Percentiles rank a stretch among this genome's conserved stretches.
Conservation (phyloP, 2,888 invertebrate species). For the Ctenicera cuprea region DNA sequence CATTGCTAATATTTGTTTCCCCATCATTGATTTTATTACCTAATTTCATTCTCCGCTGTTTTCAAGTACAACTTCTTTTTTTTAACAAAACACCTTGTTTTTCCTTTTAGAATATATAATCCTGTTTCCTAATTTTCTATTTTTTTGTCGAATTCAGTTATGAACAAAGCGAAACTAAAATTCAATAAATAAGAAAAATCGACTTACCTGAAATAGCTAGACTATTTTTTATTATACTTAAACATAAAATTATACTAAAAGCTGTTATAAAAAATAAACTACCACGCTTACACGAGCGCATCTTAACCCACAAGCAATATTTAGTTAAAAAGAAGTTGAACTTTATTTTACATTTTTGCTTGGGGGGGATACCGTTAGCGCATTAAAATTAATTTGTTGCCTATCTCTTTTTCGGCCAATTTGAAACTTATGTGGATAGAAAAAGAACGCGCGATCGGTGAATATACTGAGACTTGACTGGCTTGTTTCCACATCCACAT, state of each 20-base stretch:
- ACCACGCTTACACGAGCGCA: not conserved
- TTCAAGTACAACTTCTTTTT: no score
- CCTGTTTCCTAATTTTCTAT: no score
- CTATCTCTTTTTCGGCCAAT: not conserved
- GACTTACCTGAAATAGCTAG: constrained; percentile 20
- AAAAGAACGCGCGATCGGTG: constrained; percentile 1
- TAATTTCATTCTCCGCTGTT: no score
- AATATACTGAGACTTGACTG: constrained; percentile 2
- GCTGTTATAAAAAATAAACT: constrained; percentile 11
- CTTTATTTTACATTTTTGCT: constrained; percentile 1
- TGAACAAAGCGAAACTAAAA: no score
- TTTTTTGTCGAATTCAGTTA: no score
- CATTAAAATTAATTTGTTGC: constrained; percentile 12
- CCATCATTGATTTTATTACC: no score
- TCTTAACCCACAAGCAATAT: constrained; percentile 12
- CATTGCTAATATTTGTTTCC: no score
- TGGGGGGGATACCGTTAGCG: constrained; percentile 22
- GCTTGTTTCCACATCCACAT: not conserved
- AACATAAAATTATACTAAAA: not conserved
- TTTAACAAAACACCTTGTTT: no score
- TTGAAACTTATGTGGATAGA: not conserved
- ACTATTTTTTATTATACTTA: not conserved
- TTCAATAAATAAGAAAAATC: no score
- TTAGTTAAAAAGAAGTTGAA: constrained; percentile 13
- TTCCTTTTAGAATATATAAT: no score